phyloP scores from a whole-genome alignment of 2,113 vertebrate species.

The Zapus hudsonius region DNA sequence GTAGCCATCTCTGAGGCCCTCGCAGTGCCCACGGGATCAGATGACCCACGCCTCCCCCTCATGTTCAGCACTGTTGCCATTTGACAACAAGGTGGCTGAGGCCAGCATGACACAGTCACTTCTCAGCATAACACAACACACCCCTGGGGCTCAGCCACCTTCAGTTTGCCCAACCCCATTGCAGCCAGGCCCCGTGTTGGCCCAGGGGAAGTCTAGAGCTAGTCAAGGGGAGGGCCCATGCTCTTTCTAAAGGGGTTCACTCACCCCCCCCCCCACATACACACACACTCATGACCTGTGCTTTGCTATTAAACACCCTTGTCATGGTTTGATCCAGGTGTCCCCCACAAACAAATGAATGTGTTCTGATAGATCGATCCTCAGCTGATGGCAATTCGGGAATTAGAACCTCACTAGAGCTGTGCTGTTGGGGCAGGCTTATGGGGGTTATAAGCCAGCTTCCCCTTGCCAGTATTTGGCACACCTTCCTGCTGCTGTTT shows the following conservation, averaged over 20 bases:
- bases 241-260: constrained; percentile 87
- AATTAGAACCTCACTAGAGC: too few relatives aligned
- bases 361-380: too few relatives aligned
- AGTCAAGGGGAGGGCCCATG: constrained; percentile 73
- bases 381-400: too few relatives aligned
- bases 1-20: not conserved
- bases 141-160: not conserved
- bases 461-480: too few relatives aligned
- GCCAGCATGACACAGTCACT: not conserved
- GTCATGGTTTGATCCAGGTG: too few relatives aligned
- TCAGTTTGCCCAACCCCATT: constrained; percentile 84
- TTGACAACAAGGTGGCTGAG: not conserved
- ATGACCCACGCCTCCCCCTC: not conserved
- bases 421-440: too few relatives aligned
- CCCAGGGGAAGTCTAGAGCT: constrained; percentile 82
- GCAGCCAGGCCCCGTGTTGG: constrained; percentile 60
- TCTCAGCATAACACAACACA: not conserved
- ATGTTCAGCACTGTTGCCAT: rapidly evolving
- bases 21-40: not conserved
- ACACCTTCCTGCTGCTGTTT: too few relatives aligned
- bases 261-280: constrained; percentile 28
- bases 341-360: too few relatives aligned
- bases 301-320: constrained; percentile 81
- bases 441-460: too few relatives aligned
- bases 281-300: constrained; percentile 54